These are phyloP conservation scores for Epizoanthus scotinus DNA, from an alignment of 92 coral and sea anemone genomes.

Conservation along the genomic window DNA sequence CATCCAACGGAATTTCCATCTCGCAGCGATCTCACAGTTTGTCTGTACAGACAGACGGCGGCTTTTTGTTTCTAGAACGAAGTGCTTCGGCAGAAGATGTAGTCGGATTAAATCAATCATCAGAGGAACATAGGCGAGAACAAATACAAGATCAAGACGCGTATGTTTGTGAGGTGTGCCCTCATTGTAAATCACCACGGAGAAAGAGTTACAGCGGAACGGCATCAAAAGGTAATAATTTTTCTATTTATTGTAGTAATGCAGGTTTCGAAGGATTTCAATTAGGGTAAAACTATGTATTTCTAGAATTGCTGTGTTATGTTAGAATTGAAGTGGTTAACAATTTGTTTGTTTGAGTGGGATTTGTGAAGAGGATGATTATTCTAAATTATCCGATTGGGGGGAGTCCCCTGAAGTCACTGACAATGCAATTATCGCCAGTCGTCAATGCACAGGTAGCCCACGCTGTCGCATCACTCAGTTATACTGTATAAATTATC, in stretches of 20 bases:
- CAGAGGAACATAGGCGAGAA: neutral
- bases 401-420: conserved; percentile 1
- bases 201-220: neutral
- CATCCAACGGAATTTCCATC: neutral
- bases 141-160: neutral
- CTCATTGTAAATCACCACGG: conserved; percentile 7
- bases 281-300: neutral
- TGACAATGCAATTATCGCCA: no score
- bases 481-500: no score
- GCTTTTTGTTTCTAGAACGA: neutral
- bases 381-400: neutral
- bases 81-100: neutral
- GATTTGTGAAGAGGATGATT: neutral
- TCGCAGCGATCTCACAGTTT: neutral
- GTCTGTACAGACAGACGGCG: conserved; percentile 20
- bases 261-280: no score
- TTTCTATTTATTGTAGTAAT: neutral
- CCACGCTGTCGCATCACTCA: no score
- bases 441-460: no score
- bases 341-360: conserved; percentile 3
- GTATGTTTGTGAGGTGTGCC: conserved; percentile 6
- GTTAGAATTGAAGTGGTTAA: neutral
- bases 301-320: neutral
- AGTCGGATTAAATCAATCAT: neutral
- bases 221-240: neutral